phyloP scores from a whole-genome alignment of 1,140 invertebrate species.

The Heliconius melpomene region DNA sequence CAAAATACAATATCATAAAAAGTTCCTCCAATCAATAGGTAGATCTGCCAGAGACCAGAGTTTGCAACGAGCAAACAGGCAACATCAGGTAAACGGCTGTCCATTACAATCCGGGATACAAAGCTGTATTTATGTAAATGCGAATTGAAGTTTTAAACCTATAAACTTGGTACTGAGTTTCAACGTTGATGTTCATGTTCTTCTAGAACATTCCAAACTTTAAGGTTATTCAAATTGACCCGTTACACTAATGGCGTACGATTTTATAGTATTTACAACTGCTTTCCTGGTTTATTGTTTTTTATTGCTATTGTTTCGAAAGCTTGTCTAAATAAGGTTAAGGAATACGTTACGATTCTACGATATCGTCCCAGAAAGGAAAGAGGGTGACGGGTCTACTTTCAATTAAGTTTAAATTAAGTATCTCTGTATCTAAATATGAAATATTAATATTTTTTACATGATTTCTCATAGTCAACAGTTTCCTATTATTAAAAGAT shows the following conservation, averaged over 20 bases:
- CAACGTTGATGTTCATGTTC: conserved; percentile 33
- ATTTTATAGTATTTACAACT: conserved; percentile 9
- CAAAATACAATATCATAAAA: conserved; percentile 3
- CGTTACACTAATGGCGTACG: conserved; percentile 5
- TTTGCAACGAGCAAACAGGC: conserved; percentile 29
- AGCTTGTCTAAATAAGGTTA: neutral
- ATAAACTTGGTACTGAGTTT: conserved; percentile 33
- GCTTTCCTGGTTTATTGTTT: neutral
- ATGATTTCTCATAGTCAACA: too few species aligned
- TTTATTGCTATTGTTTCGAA: neutral
- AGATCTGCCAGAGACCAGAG: neutral
- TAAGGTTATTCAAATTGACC: conserved; percentile 34
- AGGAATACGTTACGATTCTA: too few species aligned
- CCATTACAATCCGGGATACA: conserved; percentile 35
- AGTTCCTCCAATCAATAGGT: neutral
- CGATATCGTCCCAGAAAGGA: too few species aligned
- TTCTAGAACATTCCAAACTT: conserved; percentile 34
- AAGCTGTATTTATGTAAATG: conserved; percentile 38
- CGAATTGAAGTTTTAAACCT: conserved; percentile 39
- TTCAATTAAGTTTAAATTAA: too few species aligned
- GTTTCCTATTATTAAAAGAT: too few species aligned
- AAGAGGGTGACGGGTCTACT: too few species aligned
- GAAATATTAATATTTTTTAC: too few species aligned
- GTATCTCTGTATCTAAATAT: too few species aligned
- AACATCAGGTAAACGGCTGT: conserved; percentile 32